Evolutionary conservation across 2,888 invertebrate genomes (phyloP).

Genomic region (Eupithecia abbreviata): DNA sequence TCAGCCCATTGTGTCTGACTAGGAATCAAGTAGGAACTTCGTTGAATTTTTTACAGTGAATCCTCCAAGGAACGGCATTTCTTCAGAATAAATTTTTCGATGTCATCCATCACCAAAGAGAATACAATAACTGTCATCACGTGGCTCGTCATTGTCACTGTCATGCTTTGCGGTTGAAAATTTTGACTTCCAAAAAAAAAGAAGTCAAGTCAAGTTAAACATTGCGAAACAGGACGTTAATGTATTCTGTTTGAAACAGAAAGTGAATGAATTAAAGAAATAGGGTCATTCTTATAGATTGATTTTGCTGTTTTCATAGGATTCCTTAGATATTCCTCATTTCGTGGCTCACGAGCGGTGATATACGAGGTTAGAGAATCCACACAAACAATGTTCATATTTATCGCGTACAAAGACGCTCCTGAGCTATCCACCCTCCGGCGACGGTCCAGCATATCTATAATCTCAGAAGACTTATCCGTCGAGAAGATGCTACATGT

Average conservation of each 20-base stretch:
- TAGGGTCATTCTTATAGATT: background rate
- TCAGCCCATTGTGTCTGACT: background rate
- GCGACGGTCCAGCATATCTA: conserved; percentile 21
- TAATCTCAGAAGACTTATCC: conserved; percentile 50
- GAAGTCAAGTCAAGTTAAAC: background rate
- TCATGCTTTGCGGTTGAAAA: background rate
- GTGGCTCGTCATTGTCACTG: background rate
- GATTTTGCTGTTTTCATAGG: background rate
- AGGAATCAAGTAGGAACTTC: background rate
- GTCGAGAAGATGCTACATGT: conserved; percentile 68
- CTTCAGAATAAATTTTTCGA: too few relatives aligned
- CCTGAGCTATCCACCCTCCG: conserved; percentile 55
- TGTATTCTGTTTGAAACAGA: background rate
- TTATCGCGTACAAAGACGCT: conserved; percentile 64
- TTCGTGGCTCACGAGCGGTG: background rate
- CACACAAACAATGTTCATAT: conserved; percentile 64
- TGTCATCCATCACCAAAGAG: too few relatives aligned
- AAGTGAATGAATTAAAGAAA: background rate
- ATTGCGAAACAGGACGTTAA: background rate
- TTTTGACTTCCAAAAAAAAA: too few relatives aligned
- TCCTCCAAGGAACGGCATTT: background rate
- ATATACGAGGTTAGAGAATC: background rate
- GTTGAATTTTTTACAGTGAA: background rate
- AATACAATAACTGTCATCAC: background rate
- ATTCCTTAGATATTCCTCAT: background rate